Base-by-base conservation (phyloP, 2,888 invertebrate species). In the Tortrix viridana region DNA sequence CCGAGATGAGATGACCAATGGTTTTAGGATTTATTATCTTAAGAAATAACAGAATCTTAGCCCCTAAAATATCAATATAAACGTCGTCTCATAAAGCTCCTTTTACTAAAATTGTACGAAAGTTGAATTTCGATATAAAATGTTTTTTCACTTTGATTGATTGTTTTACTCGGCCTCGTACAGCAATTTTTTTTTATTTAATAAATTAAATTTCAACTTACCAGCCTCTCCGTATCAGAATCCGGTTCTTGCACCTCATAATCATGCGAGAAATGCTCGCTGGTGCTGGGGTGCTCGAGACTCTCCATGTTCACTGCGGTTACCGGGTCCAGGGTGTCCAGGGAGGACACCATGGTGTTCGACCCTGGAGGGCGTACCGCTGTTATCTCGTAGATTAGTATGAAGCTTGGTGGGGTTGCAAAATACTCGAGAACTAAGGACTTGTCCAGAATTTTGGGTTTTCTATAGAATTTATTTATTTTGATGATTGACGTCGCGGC, bases 331-430 rank as follows among this genome's bases (percentile, higher is more conserved):
- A 95, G 84, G 20, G 94, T 95, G 75, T 96, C 96, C 70, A 95
- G 92, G 18, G 95, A 95, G 22, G 97, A 96, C 58, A 97, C 96
- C 93, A 97, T 94, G 14, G 97, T 97, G 82, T 96, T 96, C 61
- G 97, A 97, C 70, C 96, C 96, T 92, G 86, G 79, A 85, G 88
- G 88, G 82, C 81, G 89, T 77, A 83, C 82, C 87, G 90, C 89
- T 88, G 90, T 92, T 91, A 92, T 86, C 88, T 86, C 82, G 84
- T 81, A 85, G 88, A 89, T 89, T 89, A 90, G 91, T 90, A 86
- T 81, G 79, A 89, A 88, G 88, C 89, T 87, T 74, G 82, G 84
- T 79, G 81, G 82, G 81, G 72, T 80, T 79, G 89, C 87, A 74
- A 75, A 55, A 70, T 67, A 69, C 65, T 52, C 18, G 37, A 37